These are phyloP conservation scores for Cavia porcellus DNA, from an alignment of 2,113 vertebrate species.

Conservation along the genomic window DNA sequence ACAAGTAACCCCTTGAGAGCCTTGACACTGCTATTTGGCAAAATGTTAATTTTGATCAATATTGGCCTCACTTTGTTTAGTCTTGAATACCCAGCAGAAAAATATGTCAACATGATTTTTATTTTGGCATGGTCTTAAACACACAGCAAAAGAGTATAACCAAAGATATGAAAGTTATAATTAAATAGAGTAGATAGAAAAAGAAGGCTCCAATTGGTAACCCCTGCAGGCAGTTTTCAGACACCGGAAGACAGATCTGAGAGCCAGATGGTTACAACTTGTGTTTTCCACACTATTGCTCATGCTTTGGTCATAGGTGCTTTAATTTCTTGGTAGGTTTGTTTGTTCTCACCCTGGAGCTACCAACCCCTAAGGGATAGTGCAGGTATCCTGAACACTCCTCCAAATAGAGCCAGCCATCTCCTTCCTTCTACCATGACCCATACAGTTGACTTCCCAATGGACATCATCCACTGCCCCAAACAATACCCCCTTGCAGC, in stretches of 20 bases:
- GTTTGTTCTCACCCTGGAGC: background rate
- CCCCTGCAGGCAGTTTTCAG: background rate
- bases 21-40: background rate
- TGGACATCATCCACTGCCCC: background rate
- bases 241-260: background rate
- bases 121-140: background rate
- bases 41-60: background rate
- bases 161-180: background rate
- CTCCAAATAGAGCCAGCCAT: background rate
- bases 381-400: background rate
- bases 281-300: background rate
- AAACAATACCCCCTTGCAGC: background rate
- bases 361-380: background rate
- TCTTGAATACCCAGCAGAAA: background rate
- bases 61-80: background rate
- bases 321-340: background rate
- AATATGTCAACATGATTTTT: background rate
- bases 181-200: background rate
- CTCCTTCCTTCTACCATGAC: background rate
- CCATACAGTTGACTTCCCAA: background rate
- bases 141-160: background rate
- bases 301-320: background rate
- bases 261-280: background rate
- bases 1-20: background rate
- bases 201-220: background rate